Conservation (phyloP, 1,140 invertebrate species). For the Amyelois transitella region DNA sequence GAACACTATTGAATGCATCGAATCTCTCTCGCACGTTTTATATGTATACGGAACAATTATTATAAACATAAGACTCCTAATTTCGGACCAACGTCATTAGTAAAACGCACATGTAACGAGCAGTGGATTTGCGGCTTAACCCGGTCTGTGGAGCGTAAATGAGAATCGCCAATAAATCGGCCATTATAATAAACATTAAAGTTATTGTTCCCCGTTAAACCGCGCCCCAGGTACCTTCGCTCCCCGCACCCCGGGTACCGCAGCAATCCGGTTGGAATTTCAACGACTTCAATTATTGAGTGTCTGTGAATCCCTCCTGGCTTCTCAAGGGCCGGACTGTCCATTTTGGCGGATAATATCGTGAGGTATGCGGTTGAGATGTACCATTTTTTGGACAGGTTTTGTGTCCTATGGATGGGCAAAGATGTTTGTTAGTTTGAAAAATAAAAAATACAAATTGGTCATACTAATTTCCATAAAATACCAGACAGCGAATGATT, state of each 20-base stretch:
- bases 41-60: too few relatives aligned
- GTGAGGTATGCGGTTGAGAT: slow-evolving; percentile 29
- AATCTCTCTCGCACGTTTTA: too few relatives aligned
- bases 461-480: not conserved
- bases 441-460: too few relatives aligned
- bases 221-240: slow-evolving; percentile 16
- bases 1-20: too few relatives aligned
- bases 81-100: too few relatives aligned
- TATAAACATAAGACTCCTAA: too few relatives aligned
- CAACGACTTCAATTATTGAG: slow-evolving; percentile 71
- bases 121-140: slow-evolving; percentile 15
- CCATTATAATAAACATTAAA: slow-evolving; percentile 66
- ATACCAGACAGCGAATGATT: not conserved
- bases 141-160: slow-evolving; percentile 42
- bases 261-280: slow-evolving; percentile 65
- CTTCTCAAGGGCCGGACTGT: slow-evolving; percentile 56
- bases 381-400: slow-evolving; percentile 21
- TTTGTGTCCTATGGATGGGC: too few relatives aligned
- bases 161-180: slow-evolving; percentile 62
- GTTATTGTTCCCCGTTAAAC: slow-evolving; percentile 62
- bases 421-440: too few relatives aligned
- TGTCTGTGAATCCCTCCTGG: slow-evolving; percentile 60
- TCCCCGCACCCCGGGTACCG: slow-evolving; percentile 35
- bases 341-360: slow-evolving; percentile 58
- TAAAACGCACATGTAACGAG: not conserved